Conservation (phyloP, 2,888 invertebrate genomes). For the Cephus sareptanus region DNA sequence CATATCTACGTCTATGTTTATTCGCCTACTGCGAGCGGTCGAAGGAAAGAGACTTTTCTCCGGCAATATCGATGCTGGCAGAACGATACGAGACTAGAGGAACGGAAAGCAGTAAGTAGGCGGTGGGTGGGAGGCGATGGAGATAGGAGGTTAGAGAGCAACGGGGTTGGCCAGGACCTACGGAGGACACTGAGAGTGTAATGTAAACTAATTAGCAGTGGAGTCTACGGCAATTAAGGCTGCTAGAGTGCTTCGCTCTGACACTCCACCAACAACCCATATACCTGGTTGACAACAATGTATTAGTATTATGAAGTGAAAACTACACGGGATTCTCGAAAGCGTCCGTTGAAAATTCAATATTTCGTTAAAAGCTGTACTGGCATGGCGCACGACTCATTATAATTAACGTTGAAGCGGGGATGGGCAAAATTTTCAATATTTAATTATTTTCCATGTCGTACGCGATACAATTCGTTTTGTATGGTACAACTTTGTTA, state of each 20-base stretch:
- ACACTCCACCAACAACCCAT: conserved; percentile 45
- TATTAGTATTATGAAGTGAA: not conserved
- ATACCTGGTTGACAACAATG: conserved; percentile 5
- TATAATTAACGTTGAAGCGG: not conserved
- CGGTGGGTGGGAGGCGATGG: not conserved
- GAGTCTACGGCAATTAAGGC: conserved; percentile 64
- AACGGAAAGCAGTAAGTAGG: not conserved
- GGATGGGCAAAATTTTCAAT: not conserved
- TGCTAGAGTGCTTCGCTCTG: conserved; percentile 58
- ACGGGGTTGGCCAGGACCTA: conserved; percentile 20
- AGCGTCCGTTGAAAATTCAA: not conserved
- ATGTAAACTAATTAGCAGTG: conserved; percentile 65
- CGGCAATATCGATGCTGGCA: not conserved
- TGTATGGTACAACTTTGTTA: not conserved
- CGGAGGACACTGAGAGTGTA: conserved; percentile 58
- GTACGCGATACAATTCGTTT: not conserved
- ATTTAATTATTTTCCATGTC: not conserved
- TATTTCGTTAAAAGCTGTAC: not conserved
- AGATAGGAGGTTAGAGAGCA: conserved; percentile 18
- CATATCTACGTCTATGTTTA: not conserved
- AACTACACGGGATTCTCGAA: not conserved
- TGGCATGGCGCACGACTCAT: not conserved
- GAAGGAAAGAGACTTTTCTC: not conserved
- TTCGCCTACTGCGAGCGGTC: not conserved
- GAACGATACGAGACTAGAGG: not conserved